phyloP scores from a whole-genome alignment of 2,888 invertebrate genomes.

The Spatulosminthurus flaviceps region DNA sequence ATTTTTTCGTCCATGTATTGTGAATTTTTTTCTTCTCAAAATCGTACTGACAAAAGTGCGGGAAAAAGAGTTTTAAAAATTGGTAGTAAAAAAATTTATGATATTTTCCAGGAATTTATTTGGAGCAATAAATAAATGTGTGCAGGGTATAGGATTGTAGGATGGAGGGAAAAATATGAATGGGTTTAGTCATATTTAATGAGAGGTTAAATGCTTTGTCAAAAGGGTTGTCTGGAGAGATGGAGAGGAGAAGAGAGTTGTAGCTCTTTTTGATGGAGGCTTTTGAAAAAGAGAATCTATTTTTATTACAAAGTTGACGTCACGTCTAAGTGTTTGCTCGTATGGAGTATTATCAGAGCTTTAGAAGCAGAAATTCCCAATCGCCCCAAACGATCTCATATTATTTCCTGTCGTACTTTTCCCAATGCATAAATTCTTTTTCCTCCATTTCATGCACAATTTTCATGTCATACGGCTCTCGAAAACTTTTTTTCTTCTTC shows the following conservation, averaged over 20 bases:
- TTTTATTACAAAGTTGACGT: constrained; percentile 49
- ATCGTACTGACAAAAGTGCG: too few relatives aligned
- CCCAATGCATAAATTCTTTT: constrained; percentile 38
- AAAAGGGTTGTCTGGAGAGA: not conserved
- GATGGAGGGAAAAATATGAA: too few relatives aligned
- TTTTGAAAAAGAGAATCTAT: not conserved
- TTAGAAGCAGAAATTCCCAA: constrained; percentile 51
- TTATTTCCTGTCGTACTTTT: constrained; percentile 55
- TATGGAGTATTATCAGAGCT: constrained; percentile 28
- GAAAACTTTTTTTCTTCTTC: too few relatives aligned
- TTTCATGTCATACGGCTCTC: too few relatives aligned
- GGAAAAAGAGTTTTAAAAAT: too few relatives aligned
- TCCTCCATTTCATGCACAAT: constrained; percentile 15
- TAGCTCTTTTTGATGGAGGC: constrained; percentile 43
- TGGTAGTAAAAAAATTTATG: too few relatives aligned
- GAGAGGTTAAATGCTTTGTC: not conserved
- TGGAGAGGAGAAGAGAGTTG: not conserved
- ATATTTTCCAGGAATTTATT: too few relatives aligned
- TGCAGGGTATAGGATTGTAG: too few relatives aligned
- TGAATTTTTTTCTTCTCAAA: too few relatives aligned
- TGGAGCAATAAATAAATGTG: too few relatives aligned
- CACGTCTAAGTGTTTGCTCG: constrained; percentile 43
- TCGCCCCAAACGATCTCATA: constrained; percentile 56
- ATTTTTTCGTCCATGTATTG: too few relatives aligned
- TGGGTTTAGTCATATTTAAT: too few relatives aligned